These are phyloP conservation scores for Xestobium rufovillosum DNA, from an alignment of 2,888 invertebrate species.

Conservation along the genomic window DNA sequence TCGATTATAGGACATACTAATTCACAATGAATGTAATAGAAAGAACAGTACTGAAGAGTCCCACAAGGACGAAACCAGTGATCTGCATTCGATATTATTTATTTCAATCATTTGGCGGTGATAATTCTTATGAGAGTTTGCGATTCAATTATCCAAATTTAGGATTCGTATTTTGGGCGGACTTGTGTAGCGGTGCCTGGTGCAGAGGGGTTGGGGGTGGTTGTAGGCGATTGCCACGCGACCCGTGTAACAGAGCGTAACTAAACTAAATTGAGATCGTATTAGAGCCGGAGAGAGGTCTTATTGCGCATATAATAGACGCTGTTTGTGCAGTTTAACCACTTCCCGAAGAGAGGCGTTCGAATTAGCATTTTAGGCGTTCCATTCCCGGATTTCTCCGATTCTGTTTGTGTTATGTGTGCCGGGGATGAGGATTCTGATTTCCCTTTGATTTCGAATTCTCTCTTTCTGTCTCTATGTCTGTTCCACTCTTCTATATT, in stretches of 20 bases:
- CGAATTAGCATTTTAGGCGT: conserved; percentile 44
- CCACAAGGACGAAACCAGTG: too few species aligned
- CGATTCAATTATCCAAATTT: too few species aligned
- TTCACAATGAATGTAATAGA: too few species aligned
- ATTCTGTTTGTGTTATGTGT: conserved; percentile 33
- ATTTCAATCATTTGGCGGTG: too few species aligned
- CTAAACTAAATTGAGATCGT: conserved; percentile 49
- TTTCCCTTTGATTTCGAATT: conserved; percentile 27
- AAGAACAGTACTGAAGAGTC: too few species aligned
- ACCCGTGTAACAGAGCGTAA: conserved; percentile 47
- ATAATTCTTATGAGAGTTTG: too few species aligned
- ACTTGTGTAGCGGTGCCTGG: conserved; percentile 26
- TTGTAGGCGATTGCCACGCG: conserved; percentile 46
- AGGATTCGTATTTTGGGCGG: too few species aligned
- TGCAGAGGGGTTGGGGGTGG: conserved; percentile 38
- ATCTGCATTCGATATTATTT: too few species aligned
- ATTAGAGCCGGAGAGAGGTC: conserved; percentile 45
- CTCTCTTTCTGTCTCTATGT: too few species aligned
- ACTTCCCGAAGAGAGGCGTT: conserved; percentile 42
- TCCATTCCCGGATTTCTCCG: conserved; percentile 37
- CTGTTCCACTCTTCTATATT: too few species aligned
- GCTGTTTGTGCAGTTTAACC: conserved; percentile 47
- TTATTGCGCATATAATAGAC: conserved; percentile 48
- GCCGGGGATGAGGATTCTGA: conserved; percentile 36
- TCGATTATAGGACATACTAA: too few species aligned